These are phyloP conservation scores for Batillaria attramentaria DNA, from an alignment of 1,140 invertebrate genomes.

Conservation along the genomic window DNA sequence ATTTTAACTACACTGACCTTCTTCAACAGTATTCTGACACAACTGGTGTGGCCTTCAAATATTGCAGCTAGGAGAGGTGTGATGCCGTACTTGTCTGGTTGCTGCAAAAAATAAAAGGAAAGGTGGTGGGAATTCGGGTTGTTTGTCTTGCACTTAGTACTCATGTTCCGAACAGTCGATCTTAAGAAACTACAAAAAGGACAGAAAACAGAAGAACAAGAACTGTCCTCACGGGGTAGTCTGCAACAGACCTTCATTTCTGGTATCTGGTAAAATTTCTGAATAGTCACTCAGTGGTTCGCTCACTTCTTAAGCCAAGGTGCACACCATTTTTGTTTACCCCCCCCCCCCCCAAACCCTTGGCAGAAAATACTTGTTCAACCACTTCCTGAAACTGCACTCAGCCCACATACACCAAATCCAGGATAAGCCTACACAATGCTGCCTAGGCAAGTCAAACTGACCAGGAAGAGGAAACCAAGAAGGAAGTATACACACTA, in stretches of 20 bases:
- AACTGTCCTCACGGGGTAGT: not conserved
- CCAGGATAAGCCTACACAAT: no score
- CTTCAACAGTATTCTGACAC: slow-evolving; percentile 89
- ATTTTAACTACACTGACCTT: slow-evolving; percentile 75
- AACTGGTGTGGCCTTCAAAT: slow-evolving; percentile 95
- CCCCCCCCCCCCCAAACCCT: no score
- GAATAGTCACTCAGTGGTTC: not conserved
- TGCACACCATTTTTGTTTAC: no score
- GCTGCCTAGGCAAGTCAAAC: no score
- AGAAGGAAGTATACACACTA: no score
- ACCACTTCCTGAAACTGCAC: no score
- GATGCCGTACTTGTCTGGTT: slow-evolving; percentile 94
- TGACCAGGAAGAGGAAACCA: no score
- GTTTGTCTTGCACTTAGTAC: not conserved
- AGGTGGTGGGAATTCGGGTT: not conserved
- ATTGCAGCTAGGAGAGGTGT: slow-evolving; percentile 92
- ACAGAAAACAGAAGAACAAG: not conserved
- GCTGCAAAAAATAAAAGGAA: slow-evolving; percentile 74
- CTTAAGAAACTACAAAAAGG: not conserved
- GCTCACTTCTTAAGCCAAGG: no score
- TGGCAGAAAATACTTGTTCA: no score
- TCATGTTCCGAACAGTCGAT: not conserved
- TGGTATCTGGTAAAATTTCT: not conserved
- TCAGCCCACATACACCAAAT: no score
- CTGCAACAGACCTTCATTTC: not conserved